phyloP scores from a whole-genome alignment of 1,140 invertebrate genomes.

The Lepidotrigona ventralis region DNA sequence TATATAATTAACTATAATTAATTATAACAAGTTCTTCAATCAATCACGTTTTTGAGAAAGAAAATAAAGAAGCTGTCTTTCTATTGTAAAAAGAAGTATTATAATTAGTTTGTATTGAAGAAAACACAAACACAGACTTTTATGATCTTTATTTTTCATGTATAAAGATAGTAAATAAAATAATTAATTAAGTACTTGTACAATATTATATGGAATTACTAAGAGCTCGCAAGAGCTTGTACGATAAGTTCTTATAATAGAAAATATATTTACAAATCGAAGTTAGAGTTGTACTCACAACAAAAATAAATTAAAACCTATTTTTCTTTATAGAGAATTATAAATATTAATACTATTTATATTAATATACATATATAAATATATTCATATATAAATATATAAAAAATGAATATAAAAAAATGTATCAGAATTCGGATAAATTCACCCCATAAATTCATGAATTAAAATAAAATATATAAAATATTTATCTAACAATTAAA shows the following conservation, averaged over 20 bases:
- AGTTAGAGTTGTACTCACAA: background rate
- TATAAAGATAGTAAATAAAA: constrained; percentile 35
- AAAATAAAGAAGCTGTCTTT: no score
- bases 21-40: background rate
- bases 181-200: constrained; percentile 6
- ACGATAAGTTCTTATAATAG: background rate
- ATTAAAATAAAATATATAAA: constrained; percentile 17
- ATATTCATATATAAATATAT: background rate
- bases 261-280: constrained; percentile 29
- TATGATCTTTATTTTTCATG: constrained; percentile 25
- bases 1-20: background rate
- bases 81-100: background rate
- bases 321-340: constrained; percentile 21
- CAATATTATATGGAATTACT: constrained; percentile 24
- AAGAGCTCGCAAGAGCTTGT: constrained; percentile 26
- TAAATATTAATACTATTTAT: constrained; percentile 33
- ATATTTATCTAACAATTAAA: background rate
- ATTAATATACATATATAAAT: constrained; percentile 1
- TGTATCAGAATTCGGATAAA: background rate
- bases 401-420: constrained; percentile 13
- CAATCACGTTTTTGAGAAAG: background rate
- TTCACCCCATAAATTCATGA: background rate
- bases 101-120: background rate
- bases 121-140: background rate
- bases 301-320: constrained; percentile 24